Percentiles rank a stretch among this genome's conserved stretches.
Conservation (phyloP, 2,888 invertebrate species). For the Nemapogon koenigi region DNA sequence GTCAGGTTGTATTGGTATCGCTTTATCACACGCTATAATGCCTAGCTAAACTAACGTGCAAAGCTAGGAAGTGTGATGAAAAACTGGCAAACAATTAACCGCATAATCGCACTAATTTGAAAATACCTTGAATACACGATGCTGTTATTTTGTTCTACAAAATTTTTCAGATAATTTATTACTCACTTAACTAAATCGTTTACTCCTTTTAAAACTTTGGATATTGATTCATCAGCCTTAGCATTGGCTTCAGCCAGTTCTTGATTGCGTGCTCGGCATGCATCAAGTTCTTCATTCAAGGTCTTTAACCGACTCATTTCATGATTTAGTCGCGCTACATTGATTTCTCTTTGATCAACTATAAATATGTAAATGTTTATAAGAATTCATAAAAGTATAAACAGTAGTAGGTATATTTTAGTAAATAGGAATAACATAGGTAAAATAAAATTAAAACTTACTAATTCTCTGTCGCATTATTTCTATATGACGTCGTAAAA, state of each 20-base stretch:
- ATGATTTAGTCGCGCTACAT: constrained; percentile 38
- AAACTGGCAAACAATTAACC: too few species aligned
- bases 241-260: constrained; percentile 25
- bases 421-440: too few species aligned
- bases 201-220: constrained; percentile 36
- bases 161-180: background rate
- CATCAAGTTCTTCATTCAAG: constrained; percentile 22
- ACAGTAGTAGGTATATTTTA: too few species aligned
- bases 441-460: too few species aligned
- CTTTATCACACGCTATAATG: too few species aligned
- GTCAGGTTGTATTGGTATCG: too few species aligned
- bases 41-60: too few species aligned
- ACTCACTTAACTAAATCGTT: constrained; percentile 40
- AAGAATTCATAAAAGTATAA: too few species aligned
- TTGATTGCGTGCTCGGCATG: constrained; percentile 22
- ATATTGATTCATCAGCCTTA: constrained; percentile 27
- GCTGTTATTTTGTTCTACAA: too few species aligned
- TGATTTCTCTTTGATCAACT: constrained; percentile 50
- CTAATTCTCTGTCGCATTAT: constrained; percentile 34
- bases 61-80: too few species aligned
- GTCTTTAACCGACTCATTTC: constrained; percentile 29
- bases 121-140: too few species aligned
- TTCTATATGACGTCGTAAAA: constrained; percentile 37
- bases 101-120: too few species aligned
- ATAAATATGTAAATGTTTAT: background rate